Base-by-base conservation (phyloP, 2,113 vertebrate genomes). In the Oreochromis tanganicae region DNA sequence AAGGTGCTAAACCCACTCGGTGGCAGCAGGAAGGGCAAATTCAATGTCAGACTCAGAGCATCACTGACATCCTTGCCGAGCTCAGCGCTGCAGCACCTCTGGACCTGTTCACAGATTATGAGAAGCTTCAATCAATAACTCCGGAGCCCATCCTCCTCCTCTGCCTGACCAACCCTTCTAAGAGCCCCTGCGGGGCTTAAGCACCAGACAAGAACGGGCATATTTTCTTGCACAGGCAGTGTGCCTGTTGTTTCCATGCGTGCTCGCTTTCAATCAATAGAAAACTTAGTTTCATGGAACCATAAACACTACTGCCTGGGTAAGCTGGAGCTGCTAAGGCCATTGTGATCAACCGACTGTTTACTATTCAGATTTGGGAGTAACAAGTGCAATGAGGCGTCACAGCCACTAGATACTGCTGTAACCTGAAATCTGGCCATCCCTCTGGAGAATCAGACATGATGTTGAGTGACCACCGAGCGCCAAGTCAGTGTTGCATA, bases 111-210 rank as follows among this genome's bases (percentile, higher is more conserved):
- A 88, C 79, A 86, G 87, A 95, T 95, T 93, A 95, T 87, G 68
- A 94, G 94, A 87, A 59, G 68, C 89, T 91, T 93, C 85, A 86
- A 93, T 95, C 95, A 91, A 95, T 95, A 93, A 75, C 87, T 41
- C 32, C 5, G 5, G 46, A 85, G 68, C 66, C 82, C 80, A 17
- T 89, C 82, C 59, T 71, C 81, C 81, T 78, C 55, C 59, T 83
- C 41, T 21, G 87, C 56, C 56, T 83, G 81, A 83, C 85, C 81
- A 85, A n/a, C 85, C 55, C 36, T n/a, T 34, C 87, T 88, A 85
- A 91, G 56, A 88, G 50, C 75, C 59, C 83, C 86, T 3, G 4
- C 19, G 82, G 86, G 87, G 43, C 82, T 82, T 2, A 9, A 55
- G 80, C 61, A 24, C 19, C 86, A 88, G 85, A 81, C 88, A 34